Conservation (phyloP, 2,888 invertebrate species). For the Ectemnius cavifrons region DNA sequence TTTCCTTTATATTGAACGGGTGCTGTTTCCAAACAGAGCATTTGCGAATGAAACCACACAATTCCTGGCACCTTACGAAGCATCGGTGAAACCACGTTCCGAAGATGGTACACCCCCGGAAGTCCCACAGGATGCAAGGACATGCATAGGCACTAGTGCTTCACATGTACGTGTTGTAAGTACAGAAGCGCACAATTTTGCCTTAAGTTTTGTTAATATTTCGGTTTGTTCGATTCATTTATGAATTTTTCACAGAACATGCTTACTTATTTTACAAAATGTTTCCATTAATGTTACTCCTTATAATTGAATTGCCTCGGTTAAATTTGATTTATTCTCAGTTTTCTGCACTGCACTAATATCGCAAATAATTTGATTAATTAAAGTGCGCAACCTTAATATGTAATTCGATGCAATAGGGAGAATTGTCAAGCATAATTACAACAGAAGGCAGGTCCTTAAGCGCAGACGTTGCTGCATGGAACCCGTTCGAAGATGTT, state of each 20-base stretch:
- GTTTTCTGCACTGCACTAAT: slow-evolving; percentile 62
- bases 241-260: no score
- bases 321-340: slow-evolving; percentile 29
- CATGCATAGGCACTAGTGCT: slow-evolving; percentile 75
- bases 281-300: slow-evolving; percentile 26
- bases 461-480: slow-evolving; percentile 83
- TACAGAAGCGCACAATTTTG: slow-evolving; percentile 69
- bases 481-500: slow-evolving; percentile 91
- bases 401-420: slow-evolving; percentile 62
- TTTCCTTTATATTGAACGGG: neutral
- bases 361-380: slow-evolving; percentile 11
- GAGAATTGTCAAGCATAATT: slow-evolving; percentile 76
- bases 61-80: slow-evolving; percentile 86
- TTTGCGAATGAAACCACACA: slow-evolving; percentile 87
- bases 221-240: no score
- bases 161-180: slow-evolving; percentile 79
- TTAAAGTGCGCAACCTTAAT: slow-evolving; percentile 9
- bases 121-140: slow-evolving; percentile 68
- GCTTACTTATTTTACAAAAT: no score
- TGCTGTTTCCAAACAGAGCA: slow-evolving; percentile 79
- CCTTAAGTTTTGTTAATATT: slow-evolving; percentile 47
- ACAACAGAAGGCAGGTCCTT: slow-evolving; percentile 76
- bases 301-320: slow-evolving; percentile 13
- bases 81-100: slow-evolving; percentile 80
- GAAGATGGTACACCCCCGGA: slow-evolving; percentile 77